Evolutionary conservation across 2,113 vertebrate genomes (phyloP), one percentile per base, ranked within the genome.

Genomic region (Aleadryas rufinucha): DNA sequence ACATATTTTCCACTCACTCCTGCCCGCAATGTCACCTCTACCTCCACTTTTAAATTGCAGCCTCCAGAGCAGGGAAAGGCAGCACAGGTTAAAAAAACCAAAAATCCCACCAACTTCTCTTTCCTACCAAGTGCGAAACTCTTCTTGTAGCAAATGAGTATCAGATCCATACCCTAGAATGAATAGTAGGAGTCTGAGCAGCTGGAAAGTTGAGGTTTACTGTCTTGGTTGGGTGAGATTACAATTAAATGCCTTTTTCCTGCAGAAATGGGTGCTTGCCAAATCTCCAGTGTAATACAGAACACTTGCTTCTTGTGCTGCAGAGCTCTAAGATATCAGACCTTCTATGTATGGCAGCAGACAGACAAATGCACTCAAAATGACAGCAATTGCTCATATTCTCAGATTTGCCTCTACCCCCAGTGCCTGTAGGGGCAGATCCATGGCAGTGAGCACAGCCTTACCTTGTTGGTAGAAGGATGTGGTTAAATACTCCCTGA

Each of bases 391-490:
- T 93, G 81, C 64, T 87, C 63, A 12, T 64, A 90, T 90, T 87
- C 66, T 91, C 33, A 16, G 42, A 42, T 88, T 90, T 56, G 17
- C 49, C 44, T 84, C 71, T 94, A 41, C 23, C n/a, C 13, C 47
- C 52, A 49, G 53, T 53, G 44, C 86, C 74, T 97, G 88, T 81
- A 89, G 23, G 10, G 90, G 61, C 93, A 96, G 71, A 92, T 88
- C 92, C 64, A 33, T 13, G 20, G 56, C 72, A 78, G 22, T 45
- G 56, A 94, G 87, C 31, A 63, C 22, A 81, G 63, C 54, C 68
- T 56, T 81, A 83, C 85, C 41, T 77, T 64, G 31, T 52, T 86
- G 79, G 88, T 64, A 93, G 79, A 92, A 81, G 68, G 64, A 94
- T 75, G 64, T 90, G 64, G 69, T 90, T 92, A 93, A 94, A 70